phyloP scores from a whole-genome alignment of 2,888 invertebrate genomes.

The Sialis fuliginosa region DNA sequence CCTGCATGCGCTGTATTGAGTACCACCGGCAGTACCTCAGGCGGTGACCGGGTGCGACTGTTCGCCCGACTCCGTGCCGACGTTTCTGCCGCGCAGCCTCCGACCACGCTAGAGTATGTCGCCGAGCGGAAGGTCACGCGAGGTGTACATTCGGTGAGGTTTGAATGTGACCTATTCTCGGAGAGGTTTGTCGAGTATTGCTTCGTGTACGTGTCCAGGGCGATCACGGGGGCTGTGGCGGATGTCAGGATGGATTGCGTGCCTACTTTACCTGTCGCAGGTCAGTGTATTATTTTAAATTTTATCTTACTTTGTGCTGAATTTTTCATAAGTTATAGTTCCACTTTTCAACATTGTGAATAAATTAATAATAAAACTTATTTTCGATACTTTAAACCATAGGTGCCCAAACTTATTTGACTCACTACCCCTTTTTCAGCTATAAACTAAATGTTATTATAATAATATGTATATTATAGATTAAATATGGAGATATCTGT shows the following conservation, averaged over 20 bases:
- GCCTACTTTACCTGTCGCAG: slow-evolving; percentile 63
- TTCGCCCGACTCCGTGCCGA: slow-evolving; percentile 56
- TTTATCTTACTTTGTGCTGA: too few species aligned
- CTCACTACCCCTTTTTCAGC: too few species aligned
- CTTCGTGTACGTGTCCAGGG: slow-evolving; percentile 75
- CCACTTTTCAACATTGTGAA: too few species aligned
- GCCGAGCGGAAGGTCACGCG: slow-evolving; percentile 45
- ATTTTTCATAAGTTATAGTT: too few species aligned
- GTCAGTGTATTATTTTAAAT: slow-evolving; percentile 26
- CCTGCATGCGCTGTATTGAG: slow-evolving; percentile 62
- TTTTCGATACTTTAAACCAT: too few species aligned
- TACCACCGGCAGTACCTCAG: too few species aligned
- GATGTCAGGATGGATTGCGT: slow-evolving; percentile 73
- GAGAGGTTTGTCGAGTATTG: slow-evolving; percentile 75
- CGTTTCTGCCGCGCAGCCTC: slow-evolving; percentile 47
- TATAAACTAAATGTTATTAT: too few species aligned
- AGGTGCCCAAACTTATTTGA: too few species aligned
- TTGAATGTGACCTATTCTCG: slow-evolving; percentile 67
- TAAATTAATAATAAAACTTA: too few species aligned
- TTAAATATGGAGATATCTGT: too few species aligned
- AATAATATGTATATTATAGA: too few species aligned
- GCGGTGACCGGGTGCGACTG: slow-evolving; percentile 58
- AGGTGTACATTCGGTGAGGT: slow-evolving; percentile 57
- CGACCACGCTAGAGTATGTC: slow-evolving; percentile 43
- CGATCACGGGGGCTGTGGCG: slow-evolving; percentile 67